Evolutionary conservation across 2,888 invertebrate genomes (phyloP).

Genomic region (Leptopilina drosophilae): DNA sequence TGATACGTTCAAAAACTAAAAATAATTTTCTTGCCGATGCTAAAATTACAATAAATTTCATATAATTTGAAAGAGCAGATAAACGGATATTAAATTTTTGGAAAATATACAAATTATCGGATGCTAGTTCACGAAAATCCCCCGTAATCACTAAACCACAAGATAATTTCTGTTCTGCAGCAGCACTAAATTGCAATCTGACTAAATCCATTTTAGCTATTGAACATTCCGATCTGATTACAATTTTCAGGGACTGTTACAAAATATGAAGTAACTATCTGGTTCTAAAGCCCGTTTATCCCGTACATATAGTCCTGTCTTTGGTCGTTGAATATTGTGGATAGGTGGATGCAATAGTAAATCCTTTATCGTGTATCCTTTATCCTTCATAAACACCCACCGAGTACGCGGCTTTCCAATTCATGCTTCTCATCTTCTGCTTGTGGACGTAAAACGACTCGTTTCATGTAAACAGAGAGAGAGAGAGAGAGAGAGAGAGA

Average conservation of each 20-base stretch:
- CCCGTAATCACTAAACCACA: constrained; percentile 19
- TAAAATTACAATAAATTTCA: no score
- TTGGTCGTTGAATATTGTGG: constrained; percentile 2
- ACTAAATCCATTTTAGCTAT: constrained; percentile 32
- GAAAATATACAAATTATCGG: neutral
- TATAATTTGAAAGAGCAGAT: neutral
- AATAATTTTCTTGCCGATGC: no score
- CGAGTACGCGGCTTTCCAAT: neutral
- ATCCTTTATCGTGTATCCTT: constrained; percentile 12
- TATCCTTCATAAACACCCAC: constrained; percentile 2
- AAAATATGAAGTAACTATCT: constrained; percentile 14
- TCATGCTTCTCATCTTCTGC: constrained; percentile 9
- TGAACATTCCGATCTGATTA: constrained; percentile 21
- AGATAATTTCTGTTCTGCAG: constrained; percentile 18
- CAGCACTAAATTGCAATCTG: constrained; percentile 9
- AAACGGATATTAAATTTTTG: neutral
- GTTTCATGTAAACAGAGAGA: constrained; percentile 8
- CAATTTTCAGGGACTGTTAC: constrained; percentile 1
- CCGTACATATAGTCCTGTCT: constrained; percentile 2
- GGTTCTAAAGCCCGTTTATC: constrained; percentile 11
- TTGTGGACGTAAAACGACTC: constrained; percentile 12
- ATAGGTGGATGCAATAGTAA: constrained; percentile 5
- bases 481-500: neutral
- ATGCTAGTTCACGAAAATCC: neutral
- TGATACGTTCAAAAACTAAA: no score